Conservation (phyloP, 2,888 invertebrate genomes). For the Leptopilina syphax region DNA sequence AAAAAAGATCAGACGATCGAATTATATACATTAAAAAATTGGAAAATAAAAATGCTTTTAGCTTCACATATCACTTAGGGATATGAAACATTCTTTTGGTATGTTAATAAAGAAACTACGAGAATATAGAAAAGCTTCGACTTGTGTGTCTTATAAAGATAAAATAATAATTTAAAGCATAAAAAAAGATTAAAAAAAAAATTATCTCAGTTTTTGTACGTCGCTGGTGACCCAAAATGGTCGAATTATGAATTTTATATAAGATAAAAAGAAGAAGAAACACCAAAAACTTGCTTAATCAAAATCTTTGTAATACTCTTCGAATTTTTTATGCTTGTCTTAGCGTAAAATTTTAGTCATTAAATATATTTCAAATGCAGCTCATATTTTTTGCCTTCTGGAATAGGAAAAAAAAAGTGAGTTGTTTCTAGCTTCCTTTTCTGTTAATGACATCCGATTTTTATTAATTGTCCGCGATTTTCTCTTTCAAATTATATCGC, state of each 20-base stretch:
- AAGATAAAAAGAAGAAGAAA: not conserved
- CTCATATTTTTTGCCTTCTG: conserved; percentile 6
- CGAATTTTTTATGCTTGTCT: conserved; percentile 63
- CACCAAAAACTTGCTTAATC: conserved; percentile 46
- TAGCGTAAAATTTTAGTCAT: conserved; percentile 33
- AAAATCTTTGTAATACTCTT: conserved; percentile 61
- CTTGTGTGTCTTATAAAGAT: conserved; percentile 3
- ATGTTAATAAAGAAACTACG: not conserved
- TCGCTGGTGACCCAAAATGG: not conserved
- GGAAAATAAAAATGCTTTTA: not conserved
- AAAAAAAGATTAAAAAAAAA: not conserved
- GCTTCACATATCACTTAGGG: conserved; percentile 35
- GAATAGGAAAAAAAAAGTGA: not conserved
- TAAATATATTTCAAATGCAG: not conserved
- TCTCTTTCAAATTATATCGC: conserved; percentile 9
- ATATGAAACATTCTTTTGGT: conserved; percentile 7
- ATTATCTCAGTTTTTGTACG: conserved; percentile 23
- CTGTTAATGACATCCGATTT: not conserved
- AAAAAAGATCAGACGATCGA: not conserved
- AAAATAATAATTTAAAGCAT: conserved; percentile 1
- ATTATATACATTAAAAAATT: not conserved
- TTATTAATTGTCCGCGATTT: not conserved
- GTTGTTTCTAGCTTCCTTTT: not conserved
- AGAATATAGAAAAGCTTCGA: conserved; percentile 12
- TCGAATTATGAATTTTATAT: conserved; percentile 31